phyloP scores from a whole-genome alignment of 92 coral and sea anemone genomes.

The Isaurus tuberculatus region DNA sequence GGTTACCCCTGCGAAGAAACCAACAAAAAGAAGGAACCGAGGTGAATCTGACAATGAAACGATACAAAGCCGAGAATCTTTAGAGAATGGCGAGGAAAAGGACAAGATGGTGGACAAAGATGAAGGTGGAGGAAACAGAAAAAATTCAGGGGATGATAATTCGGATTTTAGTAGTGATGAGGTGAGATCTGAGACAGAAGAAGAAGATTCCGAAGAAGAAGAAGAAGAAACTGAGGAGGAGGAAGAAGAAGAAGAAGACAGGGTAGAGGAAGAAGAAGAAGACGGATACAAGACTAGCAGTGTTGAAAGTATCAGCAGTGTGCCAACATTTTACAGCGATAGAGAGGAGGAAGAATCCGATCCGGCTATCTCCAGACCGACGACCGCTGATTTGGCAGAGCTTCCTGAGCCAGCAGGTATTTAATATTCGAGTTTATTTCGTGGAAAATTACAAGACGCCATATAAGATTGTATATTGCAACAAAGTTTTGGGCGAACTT shows the following conservation, averaged over 20 bases:
- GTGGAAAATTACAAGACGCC: too few relatives aligned
- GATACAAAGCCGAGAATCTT: neutral
- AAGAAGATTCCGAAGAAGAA: conserved; percentile 56
- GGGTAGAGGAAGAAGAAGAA: conserved; percentile 51
- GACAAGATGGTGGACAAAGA: neutral
- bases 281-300: conserved; percentile 69
- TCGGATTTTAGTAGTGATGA: conserved; percentile 33
- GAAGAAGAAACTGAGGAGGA: conserved; percentile 54
- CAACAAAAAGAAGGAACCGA: neutral
- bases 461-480: too few relatives aligned
- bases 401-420: neutral
- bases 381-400: conserved; percentile 12
- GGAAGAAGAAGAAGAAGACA: conserved; percentile 63
- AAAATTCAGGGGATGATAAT: conserved; percentile 35
- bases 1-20: neutral
- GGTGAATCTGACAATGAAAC: conserved; percentile 20
- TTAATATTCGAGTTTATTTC: neutral
- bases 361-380: conserved; percentile 22
- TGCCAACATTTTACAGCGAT: conserved; percentile 64
- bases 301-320: conserved; percentile 73
- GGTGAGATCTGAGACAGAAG: conserved; percentile 22
- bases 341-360: conserved; percentile 53
- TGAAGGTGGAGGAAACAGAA: conserved; percentile 47
- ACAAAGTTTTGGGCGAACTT: too few relatives aligned
- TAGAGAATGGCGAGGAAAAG: neutral